A percentile compares a stretch with the other conserved stretches of the same genome.
Conservation (phyloP, 2,888 invertebrate genomes). For the Margaritifera margaritifera region DNA sequence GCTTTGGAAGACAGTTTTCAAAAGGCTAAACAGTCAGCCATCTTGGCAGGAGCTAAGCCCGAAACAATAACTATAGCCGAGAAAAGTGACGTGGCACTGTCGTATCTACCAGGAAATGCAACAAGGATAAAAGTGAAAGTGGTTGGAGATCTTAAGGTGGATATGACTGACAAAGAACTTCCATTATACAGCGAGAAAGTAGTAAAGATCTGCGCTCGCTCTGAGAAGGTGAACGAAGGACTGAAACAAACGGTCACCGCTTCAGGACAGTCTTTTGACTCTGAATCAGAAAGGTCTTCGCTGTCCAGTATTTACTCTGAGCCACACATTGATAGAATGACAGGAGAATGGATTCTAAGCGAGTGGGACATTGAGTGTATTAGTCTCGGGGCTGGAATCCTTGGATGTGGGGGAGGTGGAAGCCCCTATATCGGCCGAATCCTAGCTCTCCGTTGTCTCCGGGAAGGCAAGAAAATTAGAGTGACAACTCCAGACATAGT, state of each 20-base stretch:
- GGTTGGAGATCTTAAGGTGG: conserved; percentile 53
- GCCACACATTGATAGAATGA: conserved; percentile 35
- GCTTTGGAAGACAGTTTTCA: conserved; percentile 29
- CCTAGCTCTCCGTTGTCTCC: conserved; percentile 41
- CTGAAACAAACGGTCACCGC: conserved; percentile 34
- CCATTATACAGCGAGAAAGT: conserved; percentile 10
- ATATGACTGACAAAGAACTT: neutral
- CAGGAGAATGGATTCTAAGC: conserved; percentile 62
- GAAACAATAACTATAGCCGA: conserved; percentile 44
- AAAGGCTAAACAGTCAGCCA: conserved; percentile 17
- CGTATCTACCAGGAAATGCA: conserved; percentile 66
- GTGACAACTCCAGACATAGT: conserved; percentile 56
- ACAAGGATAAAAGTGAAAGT: conserved; percentile 61
- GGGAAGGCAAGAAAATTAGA: conserved; percentile 54
- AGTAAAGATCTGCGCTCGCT: neutral
- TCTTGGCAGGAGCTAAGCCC: conserved; percentile 36
- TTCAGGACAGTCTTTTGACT: conserved; percentile 26
- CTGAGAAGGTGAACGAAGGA: neutral
- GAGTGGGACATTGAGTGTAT: conserved; percentile 67
- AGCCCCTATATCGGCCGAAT: conserved; percentile 60
- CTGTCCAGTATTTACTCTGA: conserved; percentile 18
- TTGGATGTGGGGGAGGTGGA: conserved; percentile 69
- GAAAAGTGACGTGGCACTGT: conserved; percentile 53
- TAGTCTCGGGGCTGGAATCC: conserved; percentile 65
- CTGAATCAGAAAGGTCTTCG: neutral